Evolutionary conservation across 2,888 invertebrate species (phyloP).

Genomic region (Drosophila meridionalis): DNA sequence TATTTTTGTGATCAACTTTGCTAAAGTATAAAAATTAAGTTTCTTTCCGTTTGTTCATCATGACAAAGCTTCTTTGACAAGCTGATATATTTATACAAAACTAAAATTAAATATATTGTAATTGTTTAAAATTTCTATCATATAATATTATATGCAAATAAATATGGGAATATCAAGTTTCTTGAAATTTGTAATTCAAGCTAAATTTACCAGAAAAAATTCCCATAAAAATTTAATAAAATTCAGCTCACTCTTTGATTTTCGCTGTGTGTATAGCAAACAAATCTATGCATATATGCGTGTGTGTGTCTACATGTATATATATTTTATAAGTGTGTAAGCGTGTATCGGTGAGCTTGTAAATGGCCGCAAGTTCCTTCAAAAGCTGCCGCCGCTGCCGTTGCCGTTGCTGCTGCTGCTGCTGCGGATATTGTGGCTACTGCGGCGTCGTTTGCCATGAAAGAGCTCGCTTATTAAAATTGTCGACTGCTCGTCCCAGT

Average conservation of each 20-base stretch:
- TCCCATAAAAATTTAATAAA: background rate
- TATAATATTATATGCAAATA: too few species aligned
- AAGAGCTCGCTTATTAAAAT: constrained; percentile 78
- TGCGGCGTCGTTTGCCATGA: constrained; percentile 69
- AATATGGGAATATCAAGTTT: too few species aligned
- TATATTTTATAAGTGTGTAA: background rate
- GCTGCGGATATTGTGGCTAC: constrained; percentile 68
- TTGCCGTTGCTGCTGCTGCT: constrained; percentile 23
- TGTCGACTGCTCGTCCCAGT: constrained; percentile 52
- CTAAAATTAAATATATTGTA: too few species aligned
- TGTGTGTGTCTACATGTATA: background rate
- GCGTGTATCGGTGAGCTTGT: constrained; percentile 11
- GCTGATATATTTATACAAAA: too few species aligned
- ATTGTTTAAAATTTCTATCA: too few species aligned
- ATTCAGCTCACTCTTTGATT: background rate
- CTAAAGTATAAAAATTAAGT: too few species aligned
- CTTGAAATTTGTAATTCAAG: too few species aligned
- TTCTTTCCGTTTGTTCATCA: too few species aligned
- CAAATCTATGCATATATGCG: background rate
- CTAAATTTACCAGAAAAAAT: background rate
- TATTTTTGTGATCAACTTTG: too few species aligned
- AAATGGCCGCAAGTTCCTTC: constrained; percentile 39
- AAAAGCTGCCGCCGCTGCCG: constrained; percentile 10
- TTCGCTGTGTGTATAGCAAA: constrained; percentile 3
- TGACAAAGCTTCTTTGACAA: too few species aligned